Percentiles rank a stretch among this genome's conserved stretches.
phyloP scores from a whole-genome alignment of 2,888 invertebrate species.

The Vesta saturnalis region DNA sequence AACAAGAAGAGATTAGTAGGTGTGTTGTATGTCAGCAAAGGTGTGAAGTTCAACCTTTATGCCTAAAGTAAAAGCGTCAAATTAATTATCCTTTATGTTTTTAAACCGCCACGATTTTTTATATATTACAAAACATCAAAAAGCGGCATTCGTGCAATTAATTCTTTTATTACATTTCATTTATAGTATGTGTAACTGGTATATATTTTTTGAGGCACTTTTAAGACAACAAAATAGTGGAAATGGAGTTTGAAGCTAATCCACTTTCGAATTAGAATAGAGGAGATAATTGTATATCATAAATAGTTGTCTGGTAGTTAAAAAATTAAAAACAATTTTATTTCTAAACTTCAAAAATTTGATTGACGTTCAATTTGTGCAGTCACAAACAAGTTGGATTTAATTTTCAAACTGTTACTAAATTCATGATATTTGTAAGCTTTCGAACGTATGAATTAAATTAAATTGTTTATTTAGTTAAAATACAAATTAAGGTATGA shows the following conservation, averaged over 20 bases:
- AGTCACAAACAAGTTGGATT: too few relatives aligned
- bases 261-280: too few relatives aligned
- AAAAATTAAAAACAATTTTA: neutral
- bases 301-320: neutral
- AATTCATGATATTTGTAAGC: too few relatives aligned
- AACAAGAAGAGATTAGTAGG: slow-evolving; percentile 35
- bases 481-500: too few relatives aligned
- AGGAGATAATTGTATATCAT: neutral
- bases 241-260: neutral
- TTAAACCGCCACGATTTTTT: neutral
- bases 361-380: too few relatives aligned
- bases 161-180: neutral
- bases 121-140: slow-evolving; percentile 2
- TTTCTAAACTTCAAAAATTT: neutral
- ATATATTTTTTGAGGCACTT: neutral
- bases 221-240: neutral
- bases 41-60: slow-evolving; percentile 28
- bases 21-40: slow-evolving; percentile 31
- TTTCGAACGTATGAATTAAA: too few relatives aligned
- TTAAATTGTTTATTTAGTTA: too few relatives aligned
- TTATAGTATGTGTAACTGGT: neutral
- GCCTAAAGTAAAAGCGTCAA: slow-evolving; percentile 32
- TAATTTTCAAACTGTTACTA: too few relatives aligned
- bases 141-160: slow-evolving; percentile 3
- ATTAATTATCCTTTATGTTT: slow-evolving; percentile 24